Evolutionary conservation across 2,888 invertebrate genomes (phyloP), one percentile per base, ranked within the genome.

Genomic region (Stenichneumon culpator): DNA sequence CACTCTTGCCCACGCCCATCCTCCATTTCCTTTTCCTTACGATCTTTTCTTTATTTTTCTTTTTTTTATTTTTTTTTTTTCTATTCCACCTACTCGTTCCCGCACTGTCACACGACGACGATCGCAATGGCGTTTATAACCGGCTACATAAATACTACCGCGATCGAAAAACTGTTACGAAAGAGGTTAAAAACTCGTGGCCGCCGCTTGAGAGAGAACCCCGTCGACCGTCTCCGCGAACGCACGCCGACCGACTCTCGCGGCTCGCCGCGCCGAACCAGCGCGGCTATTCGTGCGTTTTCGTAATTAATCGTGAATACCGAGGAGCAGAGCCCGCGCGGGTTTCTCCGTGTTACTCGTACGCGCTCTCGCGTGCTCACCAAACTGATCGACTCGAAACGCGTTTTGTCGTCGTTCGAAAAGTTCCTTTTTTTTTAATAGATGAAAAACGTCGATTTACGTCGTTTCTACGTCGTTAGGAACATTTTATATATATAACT

Each of bases 281-380:
- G 82, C 87, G 86, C 87, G 87, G 84, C 84, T 87, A 88, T 88
- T 88, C 88, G 88, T 88, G 87, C 87, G 86, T 88, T 88, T 88
- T 88, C 88, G 88, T 88, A 88, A 88, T 88, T 88, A 88, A 88
- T 88, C 88, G 88, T 88, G 88, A 83, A 88, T 88, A 88, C 87
- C 85, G 85, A 85, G 82, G 85, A 85, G 80, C 82, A 79, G 85
- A 85, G 80, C 82, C 52, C 87, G 87, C 86, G 81, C 79, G 79
- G 70, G 72, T 68, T 74, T 82, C 84, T 74, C 44, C 65, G 36
- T 65, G 22, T 57, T 57, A 57, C 57, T 25, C 57, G 57, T 57
- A 57, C 57, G 68, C 67, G 68, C 57, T 75, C 65, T 67, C 77
- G 25, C 25, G 11, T 25, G 25, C 57, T 47, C 44, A 16, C 44